Evolutionary conservation across 2,888 invertebrate species (phyloP), one percentile per base, ranked within the genome.

Genomic region (Sesia bembeciformis): DNA sequence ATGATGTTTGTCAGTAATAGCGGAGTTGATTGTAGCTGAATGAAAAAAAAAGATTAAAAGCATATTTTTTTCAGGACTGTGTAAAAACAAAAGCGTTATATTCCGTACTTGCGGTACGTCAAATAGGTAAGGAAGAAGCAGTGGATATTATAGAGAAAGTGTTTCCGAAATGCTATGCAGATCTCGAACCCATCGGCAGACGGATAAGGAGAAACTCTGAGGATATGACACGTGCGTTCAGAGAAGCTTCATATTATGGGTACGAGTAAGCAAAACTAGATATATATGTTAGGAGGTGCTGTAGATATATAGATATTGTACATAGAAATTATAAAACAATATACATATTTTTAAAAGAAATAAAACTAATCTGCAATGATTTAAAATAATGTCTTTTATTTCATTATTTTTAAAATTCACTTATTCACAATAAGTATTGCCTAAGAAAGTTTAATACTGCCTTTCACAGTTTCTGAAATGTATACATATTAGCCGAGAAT

Each of bases 121-220:
- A 95, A 67, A 92, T 98, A 23, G 88, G 91, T 0, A 85, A 91
- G 57, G 87, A 90, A 52, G 93, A 96, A 74, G 98, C 97, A 0
- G 83, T 91, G 8, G 91, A 91, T 40, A 93, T 95, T 0, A 94
- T 98, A 39, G 94, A 98, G 62, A 91, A 94, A 69, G 98, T 98
- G 0, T 98, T 98, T 81, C 91, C 93, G 0, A 95, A 93, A 75
- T 98, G 98, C 78, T 98, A 98, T 72, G 92, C 92, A 38, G 98
- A 98, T 79, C 87, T 98, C 64, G 98, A 98, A 74, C 98, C 98
- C 0, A 92, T 98, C 52, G 98, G 98, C 0, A 87, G 96, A 62
- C 84, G 95, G 59, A 88, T 95, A 59, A 90, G 94, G 61, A 90
- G 95, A 57, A 95, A 94, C 72, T 95, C 95, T 0, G 81, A 90